Percentiles rank a stretch among this genome's conserved stretches.
phyloP scores from a whole-genome alignment of 2,797 vertebrate genomes.

The Scarus forsteni region DNA sequence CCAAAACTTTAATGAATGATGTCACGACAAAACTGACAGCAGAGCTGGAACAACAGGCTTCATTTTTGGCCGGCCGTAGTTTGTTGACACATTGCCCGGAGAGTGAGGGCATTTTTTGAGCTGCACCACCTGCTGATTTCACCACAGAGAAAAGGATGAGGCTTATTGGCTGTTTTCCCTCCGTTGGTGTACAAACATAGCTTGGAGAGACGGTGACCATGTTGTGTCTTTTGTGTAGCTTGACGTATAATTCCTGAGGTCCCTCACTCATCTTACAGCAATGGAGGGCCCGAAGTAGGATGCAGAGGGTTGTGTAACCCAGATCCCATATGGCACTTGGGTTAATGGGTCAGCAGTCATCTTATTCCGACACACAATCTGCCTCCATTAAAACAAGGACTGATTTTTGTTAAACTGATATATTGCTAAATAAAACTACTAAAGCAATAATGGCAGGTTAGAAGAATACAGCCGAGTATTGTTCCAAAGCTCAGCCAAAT shows the following conservation, averaged over 20 bases:
- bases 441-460: not conserved
- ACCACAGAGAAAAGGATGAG: conserved; percentile 35
- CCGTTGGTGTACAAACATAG: conserved; percentile 26
- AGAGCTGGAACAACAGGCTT: conserved; percentile 66
- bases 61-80: conserved; percentile 53
- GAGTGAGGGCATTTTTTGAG: conserved; percentile 52
- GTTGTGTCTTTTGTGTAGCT: conserved; percentile 13
- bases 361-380: conserved; percentile 54
- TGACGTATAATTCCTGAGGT: conserved; percentile 23
- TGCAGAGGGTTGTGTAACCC: conserved; percentile 41
- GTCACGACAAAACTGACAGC: conserved; percentile 67
- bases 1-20: conserved; percentile 65
- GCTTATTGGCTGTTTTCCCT: conserved; percentile 37
- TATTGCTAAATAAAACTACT: conserved; percentile 10
- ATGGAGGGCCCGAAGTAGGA: conserved; percentile 4
- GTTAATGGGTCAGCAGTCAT: conserved; percentile 54
- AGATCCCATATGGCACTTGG: conserved; percentile 44
- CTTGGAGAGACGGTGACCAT: conserved; percentile 1
- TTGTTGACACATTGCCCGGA: conserved; percentile 62
- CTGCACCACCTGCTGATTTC: conserved; percentile 51
- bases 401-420: conserved; percentile 29
- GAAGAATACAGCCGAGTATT: not conserved
- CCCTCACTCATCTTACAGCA: conserved; percentile 12
- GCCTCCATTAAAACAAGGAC: conserved; percentile 41
- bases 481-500: not conserved